These are phyloP conservation scores for Andrena haemorrhoa DNA, from an alignment of 2,888 invertebrate species.

Conservation along the genomic window DNA sequence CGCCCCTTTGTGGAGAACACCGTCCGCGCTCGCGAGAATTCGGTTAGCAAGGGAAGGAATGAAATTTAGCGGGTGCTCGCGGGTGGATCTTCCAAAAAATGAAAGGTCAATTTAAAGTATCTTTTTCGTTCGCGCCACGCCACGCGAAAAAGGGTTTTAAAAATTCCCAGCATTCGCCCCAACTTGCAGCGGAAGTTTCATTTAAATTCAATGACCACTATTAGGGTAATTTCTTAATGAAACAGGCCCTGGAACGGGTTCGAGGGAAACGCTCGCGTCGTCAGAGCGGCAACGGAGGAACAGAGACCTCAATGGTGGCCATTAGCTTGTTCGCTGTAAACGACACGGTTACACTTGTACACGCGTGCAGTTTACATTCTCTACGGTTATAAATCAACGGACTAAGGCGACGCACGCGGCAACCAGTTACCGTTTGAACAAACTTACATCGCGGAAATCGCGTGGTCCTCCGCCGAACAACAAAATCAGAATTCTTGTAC, in stretches of 20 bases:
- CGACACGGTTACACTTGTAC: constrained; percentile 16
- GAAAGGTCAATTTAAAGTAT: neutral
- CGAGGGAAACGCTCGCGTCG: constrained; percentile 13
- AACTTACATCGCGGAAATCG: constrained; percentile 58
- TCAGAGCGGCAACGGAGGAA: constrained; percentile 4
- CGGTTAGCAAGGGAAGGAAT: constrained; percentile 7
- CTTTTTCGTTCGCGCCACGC: neutral
- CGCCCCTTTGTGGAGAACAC: neutral
- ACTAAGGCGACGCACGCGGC: neutral
- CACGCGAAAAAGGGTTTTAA: constrained; percentile 12
- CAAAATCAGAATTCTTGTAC: neutral
- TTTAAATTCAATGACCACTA: constrained; percentile 38
- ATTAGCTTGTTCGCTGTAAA: constrained; percentile 25
- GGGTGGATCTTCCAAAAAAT: constrained; percentile 17
- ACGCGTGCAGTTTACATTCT: constrained; percentile 43
- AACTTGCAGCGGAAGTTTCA: constrained; percentile 25
- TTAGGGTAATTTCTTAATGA: constrained; percentile 51
- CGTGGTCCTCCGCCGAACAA: neutral
- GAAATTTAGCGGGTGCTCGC: constrained; percentile 14
- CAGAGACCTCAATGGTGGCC: constrained; percentile 25
- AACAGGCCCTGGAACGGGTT: constrained; percentile 16
- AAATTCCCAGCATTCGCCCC: constrained; percentile 19
- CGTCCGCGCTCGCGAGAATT: neutral
- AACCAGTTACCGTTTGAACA: constrained; percentile 45
- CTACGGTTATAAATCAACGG: constrained; percentile 60